A percentile compares a stretch with the other conserved stretches of the same genome.
These are phyloP conservation scores for Lagorchestes hirsutus DNA, from an alignment of 2,797 vertebrate genomes.

Conservation along the genomic window DNA sequence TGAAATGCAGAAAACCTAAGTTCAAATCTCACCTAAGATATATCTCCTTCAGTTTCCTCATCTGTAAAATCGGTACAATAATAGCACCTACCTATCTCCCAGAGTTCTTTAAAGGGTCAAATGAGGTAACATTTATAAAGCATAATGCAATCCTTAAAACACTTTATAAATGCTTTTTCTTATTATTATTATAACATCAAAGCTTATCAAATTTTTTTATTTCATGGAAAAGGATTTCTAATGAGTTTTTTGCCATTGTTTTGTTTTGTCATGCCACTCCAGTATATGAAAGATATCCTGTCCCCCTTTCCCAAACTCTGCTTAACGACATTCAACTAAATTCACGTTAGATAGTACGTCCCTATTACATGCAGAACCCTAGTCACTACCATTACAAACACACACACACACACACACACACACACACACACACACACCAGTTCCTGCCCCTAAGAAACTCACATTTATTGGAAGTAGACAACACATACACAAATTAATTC, in stretches of 20 bases:
- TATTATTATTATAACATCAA: not conserved
- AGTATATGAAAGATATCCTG: not conserved
- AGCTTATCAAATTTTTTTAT: not conserved
- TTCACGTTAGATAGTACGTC: not conserved
- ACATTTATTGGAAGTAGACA: not conserved
- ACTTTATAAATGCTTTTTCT: not conserved
- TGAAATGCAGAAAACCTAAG: not conserved
- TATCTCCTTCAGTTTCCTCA: not conserved
- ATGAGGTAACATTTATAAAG: not conserved
- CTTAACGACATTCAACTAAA: not conserved
- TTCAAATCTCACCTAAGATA: not conserved
- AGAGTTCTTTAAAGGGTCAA: not conserved
- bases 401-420: not conserved
- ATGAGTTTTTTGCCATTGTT: constrained; percentile 9
- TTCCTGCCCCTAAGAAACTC: not conserved
- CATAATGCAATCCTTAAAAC: not conserved
- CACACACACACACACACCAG: not conserved
- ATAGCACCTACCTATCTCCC: not conserved
- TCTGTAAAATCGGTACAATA: not conserved
- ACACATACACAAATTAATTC: not conserved
- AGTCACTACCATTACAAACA: not conserved
- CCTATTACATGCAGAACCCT: not conserved
- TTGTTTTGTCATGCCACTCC: not conserved
- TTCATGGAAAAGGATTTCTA: not conserved
- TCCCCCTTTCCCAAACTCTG: not conserved